Evolutionary conservation across 1,140 invertebrate genomes (phyloP).

Genomic region (Cardiocondyla obscurior): DNA sequence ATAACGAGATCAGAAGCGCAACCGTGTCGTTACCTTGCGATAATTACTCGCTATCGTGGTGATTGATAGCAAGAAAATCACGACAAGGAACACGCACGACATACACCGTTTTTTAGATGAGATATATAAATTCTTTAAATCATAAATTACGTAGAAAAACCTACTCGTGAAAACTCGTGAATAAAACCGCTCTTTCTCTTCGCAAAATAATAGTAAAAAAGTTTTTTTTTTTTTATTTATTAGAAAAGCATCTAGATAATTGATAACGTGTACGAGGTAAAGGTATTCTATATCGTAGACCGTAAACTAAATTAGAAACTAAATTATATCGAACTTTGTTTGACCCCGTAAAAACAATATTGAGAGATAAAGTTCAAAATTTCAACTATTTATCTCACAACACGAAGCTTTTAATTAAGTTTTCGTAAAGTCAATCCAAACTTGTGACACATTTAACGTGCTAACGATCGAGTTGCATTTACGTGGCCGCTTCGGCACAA

Average conservation of each 20-base stretch:
- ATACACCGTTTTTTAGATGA: background rate
- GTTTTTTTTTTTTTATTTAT: background rate
- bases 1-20: constrained; percentile 43
- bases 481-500: constrained; percentile 5
- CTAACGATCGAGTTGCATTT: constrained; percentile 26
- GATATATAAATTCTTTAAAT: background rate
- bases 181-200: background rate
- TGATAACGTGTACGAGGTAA: background rate
- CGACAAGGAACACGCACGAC: background rate
- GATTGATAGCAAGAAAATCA: background rate
- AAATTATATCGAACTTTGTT: background rate
- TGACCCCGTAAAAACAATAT: background rate
- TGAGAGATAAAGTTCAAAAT: background rate
- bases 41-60: background rate
- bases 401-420: background rate
- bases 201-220: background rate
- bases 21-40: background rate
- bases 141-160: background rate
- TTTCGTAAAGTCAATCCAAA: constrained; percentile 15
- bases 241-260: background rate
- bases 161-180: background rate
- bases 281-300: background rate
- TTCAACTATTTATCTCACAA: background rate
- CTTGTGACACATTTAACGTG: background rate
- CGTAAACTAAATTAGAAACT: background rate